Percentiles rank a stretch among this genome's conserved stretches.
Evolutionary conservation across 2,888 invertebrate species (phyloP).

Genomic region (Mythimna lalbum): DNA sequence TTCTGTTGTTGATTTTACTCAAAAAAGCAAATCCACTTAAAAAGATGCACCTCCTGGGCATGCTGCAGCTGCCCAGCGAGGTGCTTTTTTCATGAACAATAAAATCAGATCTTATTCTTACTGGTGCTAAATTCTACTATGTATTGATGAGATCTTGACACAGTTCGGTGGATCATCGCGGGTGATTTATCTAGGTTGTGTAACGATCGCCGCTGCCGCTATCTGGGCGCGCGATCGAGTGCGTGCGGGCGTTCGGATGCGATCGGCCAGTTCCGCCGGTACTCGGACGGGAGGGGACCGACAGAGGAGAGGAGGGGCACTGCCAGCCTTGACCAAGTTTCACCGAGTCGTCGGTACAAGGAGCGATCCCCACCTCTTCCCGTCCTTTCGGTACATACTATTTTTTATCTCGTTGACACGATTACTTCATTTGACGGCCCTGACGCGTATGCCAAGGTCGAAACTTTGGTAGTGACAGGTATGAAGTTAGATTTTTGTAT

Average conservation of each 20-base stretch:
- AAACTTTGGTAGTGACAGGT: constrained; percentile 61
- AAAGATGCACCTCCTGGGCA: constrained; percentile 3
- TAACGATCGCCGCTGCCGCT: constrained; percentile 82
- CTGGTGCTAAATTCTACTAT: constrained; percentile 53
- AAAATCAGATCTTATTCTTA: constrained; percentile 61
- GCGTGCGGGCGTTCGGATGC: constrained; percentile 80
- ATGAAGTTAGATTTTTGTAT: constrained; percentile 31
- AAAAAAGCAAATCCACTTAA: constrained; percentile 9
- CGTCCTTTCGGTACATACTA: constrained; percentile 84
- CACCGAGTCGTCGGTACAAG: constrained; percentile 89
- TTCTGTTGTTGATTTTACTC: constrained; percentile 23
- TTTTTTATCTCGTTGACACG: constrained; percentile 85
- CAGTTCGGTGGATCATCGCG: constrained; percentile 84
- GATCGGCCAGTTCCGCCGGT: constrained; percentile 80
- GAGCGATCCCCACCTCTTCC: constrained; percentile 90
- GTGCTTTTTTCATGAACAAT: constrained; percentile 20
- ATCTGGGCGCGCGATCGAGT: constrained; percentile 83
- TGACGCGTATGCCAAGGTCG: constrained; percentile 80
- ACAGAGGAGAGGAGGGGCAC: constrained; percentile 75
- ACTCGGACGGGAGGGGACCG: constrained; percentile 72
- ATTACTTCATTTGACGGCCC: constrained; percentile 83
- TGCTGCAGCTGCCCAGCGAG: constrained; percentile 1
- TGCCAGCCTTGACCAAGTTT: constrained; percentile 90
- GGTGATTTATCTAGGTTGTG: constrained; percentile 87
- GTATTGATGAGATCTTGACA: constrained; percentile 85